Base-by-base conservation (phyloP, 2,797 vertebrate genomes). In the Coilia nasus region DNA sequence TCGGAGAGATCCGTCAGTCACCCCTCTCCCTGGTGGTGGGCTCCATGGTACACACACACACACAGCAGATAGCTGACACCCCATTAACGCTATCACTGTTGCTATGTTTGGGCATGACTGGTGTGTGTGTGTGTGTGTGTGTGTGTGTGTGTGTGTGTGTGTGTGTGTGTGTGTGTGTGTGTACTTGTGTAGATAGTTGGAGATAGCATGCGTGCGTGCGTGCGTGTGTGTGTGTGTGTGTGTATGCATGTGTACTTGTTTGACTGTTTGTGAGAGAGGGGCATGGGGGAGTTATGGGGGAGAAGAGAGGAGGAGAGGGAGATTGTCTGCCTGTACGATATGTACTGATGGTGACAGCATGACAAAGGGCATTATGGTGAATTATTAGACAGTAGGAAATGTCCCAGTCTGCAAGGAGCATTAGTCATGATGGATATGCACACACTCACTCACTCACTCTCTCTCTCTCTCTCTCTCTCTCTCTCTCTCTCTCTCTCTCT, bases 331-430 rank as follows among this genome's bases (percentile, higher is more conserved):
- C 35, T 44, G 41, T 19, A 44, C 71, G 41, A 78, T 78, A 78
- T 78, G 35, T 78, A 78, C 71, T 78, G 71, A 78, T 44, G 71
- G 71, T 78, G 71, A 78, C 71, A 78, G 71, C 35, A 17, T 78
- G 71, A 78, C 71, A 78, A 78, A 78, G 71, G 31, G 31, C 35
- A 78, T 78, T 78, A 78, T 78, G 71, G 71, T 78, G 71, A 78
- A 78, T 78, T 78, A 78, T 78, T 78, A 31, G 71, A 78, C 71
- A 78, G 71, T 78, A 78, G 71, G 71, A 78, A 78, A 78, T 78
- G 71, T 78, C 35, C 71, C 71, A 35, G 71, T 44, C 71, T 78
- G 71, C 35, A 78, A 78, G 71, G 71, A 44, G 71, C 71, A 78
- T 78, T 78, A 78, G 71, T 78, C 71, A 78, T 44, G 31, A 78